phyloP scores from a whole-genome alignment of 2,888 invertebrate species.

The Therioaphis trifolii region DNA sequence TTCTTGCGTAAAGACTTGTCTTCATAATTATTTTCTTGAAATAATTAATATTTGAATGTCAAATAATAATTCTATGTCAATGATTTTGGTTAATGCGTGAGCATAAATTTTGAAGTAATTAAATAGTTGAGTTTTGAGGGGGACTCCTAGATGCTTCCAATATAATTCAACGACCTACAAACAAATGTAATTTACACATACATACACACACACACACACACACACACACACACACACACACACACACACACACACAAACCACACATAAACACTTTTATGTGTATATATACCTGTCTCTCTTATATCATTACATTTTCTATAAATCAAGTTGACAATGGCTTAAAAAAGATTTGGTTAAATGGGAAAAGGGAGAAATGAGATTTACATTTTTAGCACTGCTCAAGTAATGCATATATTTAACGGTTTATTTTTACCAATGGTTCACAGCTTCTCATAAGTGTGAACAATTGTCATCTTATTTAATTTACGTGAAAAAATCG shows the following conservation, averaged over 20 bases:
- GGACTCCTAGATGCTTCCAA: not conserved
- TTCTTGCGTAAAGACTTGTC: not conserved
- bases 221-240: no score
- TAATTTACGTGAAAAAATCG: not conserved
- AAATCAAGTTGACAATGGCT: conserved; percentile 11
- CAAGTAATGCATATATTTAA: not conserved
- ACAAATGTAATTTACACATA: not conserved
- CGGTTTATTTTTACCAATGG: not conserved
- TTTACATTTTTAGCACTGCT: conserved; percentile 11
- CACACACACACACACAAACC: no score
- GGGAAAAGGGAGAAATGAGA: conserved; percentile 6
- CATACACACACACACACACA: not conserved
- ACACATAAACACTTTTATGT: no score
- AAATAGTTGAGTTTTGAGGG: conserved; percentile 17
- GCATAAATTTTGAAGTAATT: conserved; percentile 43
- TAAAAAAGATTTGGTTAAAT: not conserved
- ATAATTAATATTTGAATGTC: conserved; percentile 43
- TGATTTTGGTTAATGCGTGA: conserved; percentile 34
- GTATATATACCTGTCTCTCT: not conserved
- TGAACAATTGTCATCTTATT: not conserved
- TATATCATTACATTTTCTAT: not conserved
- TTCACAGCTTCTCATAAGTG: not conserved
- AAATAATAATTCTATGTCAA: conserved; percentile 31
- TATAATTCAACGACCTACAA: conserved; percentile 41
- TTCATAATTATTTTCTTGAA: conserved; percentile 5